Base-by-base conservation (phyloP, 2,888 invertebrate species). In the Epiblema foenella region DNA sequence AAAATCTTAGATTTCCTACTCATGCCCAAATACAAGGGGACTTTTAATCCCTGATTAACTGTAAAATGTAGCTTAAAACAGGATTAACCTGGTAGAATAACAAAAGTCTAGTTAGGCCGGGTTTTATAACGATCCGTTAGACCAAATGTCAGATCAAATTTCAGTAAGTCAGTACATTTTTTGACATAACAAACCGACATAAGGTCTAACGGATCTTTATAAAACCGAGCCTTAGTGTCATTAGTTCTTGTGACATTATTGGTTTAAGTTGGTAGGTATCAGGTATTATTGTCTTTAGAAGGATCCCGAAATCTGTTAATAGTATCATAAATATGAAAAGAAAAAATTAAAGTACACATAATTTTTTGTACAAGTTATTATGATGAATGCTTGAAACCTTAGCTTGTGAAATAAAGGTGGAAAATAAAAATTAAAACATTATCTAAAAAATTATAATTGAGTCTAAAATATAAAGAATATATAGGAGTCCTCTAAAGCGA, bases 381-480 rank as follows among this genome's bases (percentile, higher is more conserved):
- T 71, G 58, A 67, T 7, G n/a, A 46, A 46, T 15, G 46, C 5
- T n/a, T 46, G 7, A 1, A n/a, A 46, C 7, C n/a, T 33, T 33
- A 33, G n/a, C n/a, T n/a, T 46, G n/a, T 46, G 29, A 46, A 46
- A 49, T 60, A 60, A 69, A 72, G 75, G 75, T 49, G 64, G 29
- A 74, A 78, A 74, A 75, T 73, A 78, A 76, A 76, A 76, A 74
- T 74, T 69, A 33, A 59, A 73, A 67, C 24, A 58, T 29, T 17
- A 78, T 78, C 74, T 72, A 78, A 10, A 79, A 76, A 77, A 77
- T 74, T 79, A 83, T 81, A 80, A 80, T 77, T 83, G 82, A 80
- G 77, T 79, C 80, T 83, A 82, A 80, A 83, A 85, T 87, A 91
- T 83, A 89, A 80, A 82, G 85, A 84, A 77, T 89, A 66, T 86